Base-by-base conservation (phyloP, 2,888 invertebrate genomes). In the Sphecodes monilicornis region DNA sequence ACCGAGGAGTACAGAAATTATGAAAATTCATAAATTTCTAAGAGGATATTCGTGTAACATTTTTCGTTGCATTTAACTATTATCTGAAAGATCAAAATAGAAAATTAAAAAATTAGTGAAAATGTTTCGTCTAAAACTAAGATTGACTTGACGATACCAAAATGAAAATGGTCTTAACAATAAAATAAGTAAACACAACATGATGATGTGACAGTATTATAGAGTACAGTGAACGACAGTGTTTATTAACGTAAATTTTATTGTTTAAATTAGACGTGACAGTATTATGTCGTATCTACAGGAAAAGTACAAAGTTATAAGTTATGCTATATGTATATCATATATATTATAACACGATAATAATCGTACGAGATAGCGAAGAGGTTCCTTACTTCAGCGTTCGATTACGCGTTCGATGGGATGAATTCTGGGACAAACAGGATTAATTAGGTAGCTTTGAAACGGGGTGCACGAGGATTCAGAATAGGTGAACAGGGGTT, bases 221-320 rank as follows among this genome's bases (percentile, higher is more conserved):
- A 16, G 16, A 29, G 16, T 0, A 16, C 5, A 18, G 76, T 36
- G 69, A 82, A 43, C 16, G 66, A 22, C 71, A 22, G 29, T 16
- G 26, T 60, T 88, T 92, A 93, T 92, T 93, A 94, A 93, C 92
- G 90, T 91, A 93, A 90, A 88, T 92, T 93, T 94, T 93, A 93
- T 94, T 94, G 89, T 93, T 93, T 91, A 94, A 93, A 93, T 94
- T 90, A 94, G 92, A 92, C 84, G 90, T 92, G 90, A 91, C 90
- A 93, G 88, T 92, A 91, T 93, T 92, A 93, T 91, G 91, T 92
- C 89, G 90, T 94, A 94, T 94, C 94, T 94, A 94, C 94, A 94
- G 92, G 91, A 94, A 94, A 93, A 93, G 93, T 94, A 94, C 93
- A 93, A 94, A 93, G 92, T 92, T 93, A 91, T 93, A 93, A 93